These are phyloP conservation scores for Parnassius apollo DNA, from an alignment of 2,888 invertebrate species.

Conservation along the genomic window DNA sequence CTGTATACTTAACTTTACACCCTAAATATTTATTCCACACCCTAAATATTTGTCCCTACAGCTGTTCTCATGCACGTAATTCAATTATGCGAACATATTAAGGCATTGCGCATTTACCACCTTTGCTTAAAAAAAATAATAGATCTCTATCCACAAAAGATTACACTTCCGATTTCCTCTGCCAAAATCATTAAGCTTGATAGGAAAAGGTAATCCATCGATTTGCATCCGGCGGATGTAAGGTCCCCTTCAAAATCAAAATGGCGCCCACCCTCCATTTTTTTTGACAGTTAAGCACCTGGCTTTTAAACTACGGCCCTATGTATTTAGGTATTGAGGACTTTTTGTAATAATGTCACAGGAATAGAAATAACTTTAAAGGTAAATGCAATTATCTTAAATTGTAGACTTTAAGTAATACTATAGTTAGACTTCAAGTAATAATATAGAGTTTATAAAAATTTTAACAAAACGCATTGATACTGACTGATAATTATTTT, in stretches of 20 bases:
- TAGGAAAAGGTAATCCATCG: slow-evolving; percentile 13
- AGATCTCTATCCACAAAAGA: slow-evolving; percentile 8
- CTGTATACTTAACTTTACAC: too few species aligned
- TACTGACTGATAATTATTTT: too few species aligned
- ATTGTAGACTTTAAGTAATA: too few species aligned
- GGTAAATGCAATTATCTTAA: too few species aligned
- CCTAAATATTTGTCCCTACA: too few species aligned
- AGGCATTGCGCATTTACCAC: slow-evolving; percentile 7
- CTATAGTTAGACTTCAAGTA: too few species aligned
- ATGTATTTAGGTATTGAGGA: background rate
- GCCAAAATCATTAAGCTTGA: slow-evolving; percentile 7
- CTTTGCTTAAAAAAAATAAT: slow-evolving; percentile 6
- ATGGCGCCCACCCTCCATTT: slow-evolving; percentile 48
- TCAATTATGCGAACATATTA: background rate
- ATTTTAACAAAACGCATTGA: too few species aligned
- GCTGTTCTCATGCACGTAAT: too few species aligned
- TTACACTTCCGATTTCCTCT: slow-evolving; percentile 24
- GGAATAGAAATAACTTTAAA: too few species aligned
- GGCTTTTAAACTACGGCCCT: slow-evolving; percentile 33
- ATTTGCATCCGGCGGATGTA: slow-evolving; percentile 50
- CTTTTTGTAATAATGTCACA: background rate
- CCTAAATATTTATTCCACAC: too few species aligned
- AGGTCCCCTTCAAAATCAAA: slow-evolving; percentile 43
- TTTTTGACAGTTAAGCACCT: slow-evolving; percentile 39
- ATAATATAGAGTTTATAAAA: too few species aligned